Evolutionary conservation across 2,113 vertebrate genomes (phyloP).

Genomic region (Ailurus styani): DNA sequence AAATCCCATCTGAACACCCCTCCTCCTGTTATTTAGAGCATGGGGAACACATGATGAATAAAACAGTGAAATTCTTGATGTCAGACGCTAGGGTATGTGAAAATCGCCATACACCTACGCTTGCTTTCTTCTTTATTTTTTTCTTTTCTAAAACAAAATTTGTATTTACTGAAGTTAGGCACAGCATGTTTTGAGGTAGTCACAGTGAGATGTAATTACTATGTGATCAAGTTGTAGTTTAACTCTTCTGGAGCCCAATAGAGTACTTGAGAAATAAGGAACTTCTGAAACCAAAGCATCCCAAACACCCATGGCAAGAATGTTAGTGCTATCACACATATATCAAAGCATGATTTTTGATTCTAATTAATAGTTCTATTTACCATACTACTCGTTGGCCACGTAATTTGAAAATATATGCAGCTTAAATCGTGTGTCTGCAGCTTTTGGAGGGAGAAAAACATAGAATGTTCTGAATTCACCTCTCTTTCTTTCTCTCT

Average conservation of each 20-base stretch:
- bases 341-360: not conserved
- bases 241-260: not conserved
- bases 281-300: not conserved
- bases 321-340: not conserved
- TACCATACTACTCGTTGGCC: not conserved
- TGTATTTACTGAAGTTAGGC: constrained; percentile 24
- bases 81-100: not conserved
- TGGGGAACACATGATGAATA: not conserved
- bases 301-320: not conserved
- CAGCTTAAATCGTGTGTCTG: not conserved
- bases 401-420: not conserved
- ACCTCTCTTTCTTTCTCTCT: not conserved
- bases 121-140: not conserved
- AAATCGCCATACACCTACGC: not conserved
- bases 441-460: not conserved
- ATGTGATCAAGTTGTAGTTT: not conserved
- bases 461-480: not conserved
- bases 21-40: not conserved
- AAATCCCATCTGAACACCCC: constrained; percentile 69
- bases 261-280: not conserved
- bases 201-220: not conserved
- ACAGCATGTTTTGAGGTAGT: not conserved
- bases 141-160: not conserved
- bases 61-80: not conserved
- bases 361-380: not conserved